Evolutionary conservation across 1,140 invertebrate species (phyloP), one percentile per base, ranked within the genome.

Genomic region (Drosophila quadrilineata): DNA sequence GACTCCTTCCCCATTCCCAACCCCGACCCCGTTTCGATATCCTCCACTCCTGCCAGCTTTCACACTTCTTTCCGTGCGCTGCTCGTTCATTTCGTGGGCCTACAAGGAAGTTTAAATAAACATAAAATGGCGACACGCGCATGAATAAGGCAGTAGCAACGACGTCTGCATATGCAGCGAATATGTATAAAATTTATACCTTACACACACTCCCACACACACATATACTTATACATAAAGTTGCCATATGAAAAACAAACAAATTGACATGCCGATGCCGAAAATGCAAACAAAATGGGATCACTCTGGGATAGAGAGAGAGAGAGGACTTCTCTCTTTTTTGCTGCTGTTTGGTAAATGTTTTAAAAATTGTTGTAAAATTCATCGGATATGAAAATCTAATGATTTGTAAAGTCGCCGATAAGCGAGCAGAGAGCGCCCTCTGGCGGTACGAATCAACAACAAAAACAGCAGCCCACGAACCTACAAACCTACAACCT

Each of bases 381-480:
- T 85, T 85, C 79, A 85, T 85, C 79, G 79, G 79, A 85, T 85
- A 79, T 85, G 79, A 85, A 85, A 85, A 79, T 85, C 79, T 85
- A 85, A 85, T 85, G 79, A 85, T 85, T 85, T 85, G 79, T 85
- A 85, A 85, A 85, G 79, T 72, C 74, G 52, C 49, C 67, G 79
- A 85, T 85, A 85, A 85, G 79, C 74, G 71, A 31, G n/a, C n/a
- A n/a, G n/a, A 26, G 41, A 60, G 72, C 21, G 68, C 71, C 67
- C 48, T 35, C 40, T 62, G 72, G 72, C 54, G 52, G 33, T 26
- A 19, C 29, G 36, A n/a, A 45, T 29, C 26, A 69, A 64, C 59
- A 52, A 14, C 28, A 53, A 10, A 8, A 10, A 12, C 8, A 59
- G 10, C 12, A 35, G 12, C 43, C n/a, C n/a, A n/a, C n/a, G n/a